Base-by-base conservation (phyloP, 1,140 invertebrate species). In the Macrobrachium rosenbergii region DNA sequence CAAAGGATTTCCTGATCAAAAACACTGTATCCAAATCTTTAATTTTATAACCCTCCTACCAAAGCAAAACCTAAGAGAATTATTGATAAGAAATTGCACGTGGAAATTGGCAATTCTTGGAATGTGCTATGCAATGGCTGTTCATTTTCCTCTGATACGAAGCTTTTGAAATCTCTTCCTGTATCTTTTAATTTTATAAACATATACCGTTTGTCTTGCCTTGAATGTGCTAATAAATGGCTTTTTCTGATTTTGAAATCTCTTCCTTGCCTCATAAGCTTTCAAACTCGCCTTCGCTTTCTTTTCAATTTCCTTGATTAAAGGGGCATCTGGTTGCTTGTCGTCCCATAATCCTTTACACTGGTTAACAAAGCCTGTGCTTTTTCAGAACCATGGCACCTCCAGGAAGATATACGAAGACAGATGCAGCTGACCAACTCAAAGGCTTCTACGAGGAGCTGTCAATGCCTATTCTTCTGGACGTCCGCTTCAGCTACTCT, bases 351-450 rank as follows among this genome's bases (percentile, higher is more conserved):
- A 52, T 69, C 64, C 14, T 69, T n/a, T 19, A 23, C 64, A n/a
- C 64, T 19, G 12, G 3, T 2, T 16, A 69, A 52, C 0, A 12
- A 21, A 69, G 0, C 91, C 95, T 52, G 7, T 52, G 52, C n/a
- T 52, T 12, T 52, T 52, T 19, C 93, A 94, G 85, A 95, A 95
- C 91, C 91, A 93, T 21, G 95, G 95, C 5, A 95, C 95, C 91
- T 94, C 94, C 83, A 92, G 95, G 37, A 94, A 94, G 91, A 96
- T 96, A 78, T 96, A 96, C 91, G 95, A 95, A 91, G 95, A 94
- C 59, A 0, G 95, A 96, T 91, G 94, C 95, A 7, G 93, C 93
- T 82, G 91, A 95, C 23, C 95, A 96, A 91, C 92, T 96, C 12
- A 92, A 94, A 64, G 93, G 94, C 90, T 96, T 96, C 92, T 96